These are phyloP conservation scores for Dasyurus viverrinus DNA, from an alignment of 2,113 vertebrate genomes.

Conservation along the genomic window DNA sequence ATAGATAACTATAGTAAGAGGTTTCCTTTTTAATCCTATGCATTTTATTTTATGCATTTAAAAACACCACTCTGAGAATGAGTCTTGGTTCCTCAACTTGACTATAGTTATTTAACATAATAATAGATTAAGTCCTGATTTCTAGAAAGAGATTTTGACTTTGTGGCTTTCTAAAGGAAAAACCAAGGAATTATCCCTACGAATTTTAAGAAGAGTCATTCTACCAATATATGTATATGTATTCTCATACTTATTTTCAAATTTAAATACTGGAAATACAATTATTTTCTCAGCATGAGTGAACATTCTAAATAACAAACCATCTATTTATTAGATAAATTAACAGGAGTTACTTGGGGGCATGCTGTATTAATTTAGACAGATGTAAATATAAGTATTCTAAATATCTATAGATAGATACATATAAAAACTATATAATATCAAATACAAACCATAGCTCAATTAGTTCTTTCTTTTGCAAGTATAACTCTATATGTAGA, in stretches of 20 bases:
- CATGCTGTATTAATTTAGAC: neutral
- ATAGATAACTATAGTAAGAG: neutral
- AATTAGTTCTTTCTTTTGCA: neutral
- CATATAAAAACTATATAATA: neutral
- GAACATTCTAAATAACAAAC: neutral
- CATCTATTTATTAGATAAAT: neutral
- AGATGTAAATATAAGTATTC: neutral
- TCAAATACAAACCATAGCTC: neutral
- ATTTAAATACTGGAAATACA: neutral
- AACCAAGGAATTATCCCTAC: neutral
- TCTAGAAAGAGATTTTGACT: neutral
- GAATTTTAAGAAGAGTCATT: neutral
- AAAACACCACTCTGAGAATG: neutral
- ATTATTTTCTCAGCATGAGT: neutral
- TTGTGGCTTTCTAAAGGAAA: neutral
- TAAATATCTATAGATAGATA: neutral
- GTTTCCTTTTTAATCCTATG: neutral
- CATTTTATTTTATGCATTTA: neutral
- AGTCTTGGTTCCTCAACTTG: neutral
- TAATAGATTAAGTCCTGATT: neutral
- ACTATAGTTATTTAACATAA: neutral
- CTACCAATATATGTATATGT: neutral
- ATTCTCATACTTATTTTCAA: neutral
- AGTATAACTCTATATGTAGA: neutral
- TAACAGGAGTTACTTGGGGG: neutral